Conservation (phyloP, 2,113 vertebrate genomes). For the Gopherus evgoodei region DNA sequence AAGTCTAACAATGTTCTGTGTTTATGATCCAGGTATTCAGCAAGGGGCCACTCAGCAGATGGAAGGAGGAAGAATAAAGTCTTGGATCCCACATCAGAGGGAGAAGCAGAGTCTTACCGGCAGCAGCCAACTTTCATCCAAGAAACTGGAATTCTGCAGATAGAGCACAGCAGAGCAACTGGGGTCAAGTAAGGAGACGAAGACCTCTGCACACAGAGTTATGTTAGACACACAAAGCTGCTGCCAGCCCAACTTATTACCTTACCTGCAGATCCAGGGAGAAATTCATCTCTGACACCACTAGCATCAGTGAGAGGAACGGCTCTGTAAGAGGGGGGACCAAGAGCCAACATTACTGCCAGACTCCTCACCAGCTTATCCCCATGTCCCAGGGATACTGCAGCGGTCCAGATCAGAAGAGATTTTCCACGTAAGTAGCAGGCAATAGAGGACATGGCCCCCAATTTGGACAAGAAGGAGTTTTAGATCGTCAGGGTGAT, state of each 20-base stretch:
- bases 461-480: background rate
- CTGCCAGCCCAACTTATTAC: background rate
- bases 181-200: rapidly evolving
- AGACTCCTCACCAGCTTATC: background rate
- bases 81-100: background rate
- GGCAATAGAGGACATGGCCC: too few species aligned
- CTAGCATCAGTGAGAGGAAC: slow-evolving; percentile 83
- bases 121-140: slow-evolving; percentile 87
- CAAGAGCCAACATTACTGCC: background rate
- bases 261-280: slow-evolving; percentile 84
- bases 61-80: rapidly evolving
- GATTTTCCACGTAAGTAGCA: background rate
- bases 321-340: slow-evolving; percentile 74
- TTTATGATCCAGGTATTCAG: background rate
- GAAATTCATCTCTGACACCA: slow-evolving; percentile 84
- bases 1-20: background rate
- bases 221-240: background rate
- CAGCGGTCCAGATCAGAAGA: background rate
- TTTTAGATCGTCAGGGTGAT: background rate
- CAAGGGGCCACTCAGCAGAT: background rate
- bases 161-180: background rate
- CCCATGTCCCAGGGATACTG: rapidly evolving
- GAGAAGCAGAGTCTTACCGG: slow-evolving; percentile 69
- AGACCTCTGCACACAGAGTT: rapidly evolving
- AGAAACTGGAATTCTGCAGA: slow-evolving; percentile 86